phyloP scores from a whole-genome alignment of 2,113 vertebrate genomes.

The Takifugu bimaculatus region DNA sequence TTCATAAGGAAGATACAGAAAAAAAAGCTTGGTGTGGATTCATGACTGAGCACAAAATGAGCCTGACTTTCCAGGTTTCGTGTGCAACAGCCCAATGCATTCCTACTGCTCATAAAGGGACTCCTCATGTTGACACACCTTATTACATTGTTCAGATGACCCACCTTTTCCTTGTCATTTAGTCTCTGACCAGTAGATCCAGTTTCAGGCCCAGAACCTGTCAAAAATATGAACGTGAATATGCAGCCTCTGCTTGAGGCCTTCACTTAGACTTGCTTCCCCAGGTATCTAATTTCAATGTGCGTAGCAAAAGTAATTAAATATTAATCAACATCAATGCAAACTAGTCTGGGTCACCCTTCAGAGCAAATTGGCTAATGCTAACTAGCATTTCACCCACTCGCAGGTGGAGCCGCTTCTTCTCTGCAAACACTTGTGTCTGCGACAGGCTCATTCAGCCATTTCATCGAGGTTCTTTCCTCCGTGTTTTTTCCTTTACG shows the following conservation, averaged over 20 bases:
- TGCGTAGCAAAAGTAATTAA: neutral
- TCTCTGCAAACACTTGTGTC: neutral
- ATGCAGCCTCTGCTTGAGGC: neutral
- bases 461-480: neutral
- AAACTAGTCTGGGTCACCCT: too few relatives aligned
- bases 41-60: too few relatives aligned
- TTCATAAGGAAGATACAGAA: too few relatives aligned
- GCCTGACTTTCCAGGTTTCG: too few relatives aligned
- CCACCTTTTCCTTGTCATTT: slow-evolving; percentile 43
- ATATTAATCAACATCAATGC: too few relatives aligned
- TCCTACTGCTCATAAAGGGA: too few relatives aligned
- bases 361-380: too few relatives aligned
- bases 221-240: neutral
- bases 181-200: slow-evolving; percentile 13
- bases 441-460: neutral
- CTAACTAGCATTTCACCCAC: too few relatives aligned
- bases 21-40: too few relatives aligned
- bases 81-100: neutral
- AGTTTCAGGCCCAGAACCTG: slow-evolving; percentile 21
- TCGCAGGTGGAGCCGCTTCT: neutral
- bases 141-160: neutral
- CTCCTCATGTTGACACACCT: too few relatives aligned
- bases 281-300: neutral
- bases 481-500: neutral
- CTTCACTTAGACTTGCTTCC: neutral